A percentile compares a stretch with the other conserved stretches of the same genome.
phyloP scores from a whole-genome alignment of 2,113 vertebrate genomes.

The Fregata magnificens region DNA sequence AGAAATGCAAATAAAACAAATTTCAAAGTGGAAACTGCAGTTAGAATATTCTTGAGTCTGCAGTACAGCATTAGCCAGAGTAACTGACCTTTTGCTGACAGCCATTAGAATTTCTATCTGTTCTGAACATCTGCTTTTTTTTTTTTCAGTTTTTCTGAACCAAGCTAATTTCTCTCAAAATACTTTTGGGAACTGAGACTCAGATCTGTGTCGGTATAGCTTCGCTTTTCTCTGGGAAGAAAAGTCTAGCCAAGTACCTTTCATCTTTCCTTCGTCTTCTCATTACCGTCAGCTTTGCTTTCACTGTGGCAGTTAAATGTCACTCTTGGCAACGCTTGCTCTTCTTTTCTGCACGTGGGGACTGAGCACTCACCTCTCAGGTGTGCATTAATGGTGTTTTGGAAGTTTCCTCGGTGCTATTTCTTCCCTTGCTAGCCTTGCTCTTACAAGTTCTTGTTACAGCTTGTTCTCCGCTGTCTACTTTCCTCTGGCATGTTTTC shows the following conservation, averaged over 20 bases:
- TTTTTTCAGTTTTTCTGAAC: not conserved
- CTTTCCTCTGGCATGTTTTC: not conserved
- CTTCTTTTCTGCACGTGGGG: not conserved
- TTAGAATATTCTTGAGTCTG: not conserved
- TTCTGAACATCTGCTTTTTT: not conserved
- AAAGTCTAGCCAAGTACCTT: not conserved
- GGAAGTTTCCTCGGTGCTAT: not conserved
- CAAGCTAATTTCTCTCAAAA: not conserved
- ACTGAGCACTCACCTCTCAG: not conserved
- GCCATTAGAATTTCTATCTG: not conserved
- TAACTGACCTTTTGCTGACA: not conserved
- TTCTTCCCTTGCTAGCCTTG: not conserved
- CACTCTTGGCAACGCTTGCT: not conserved
- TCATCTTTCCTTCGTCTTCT: not conserved
- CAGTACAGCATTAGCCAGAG: not conserved
- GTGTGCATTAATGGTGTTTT: not conserved
- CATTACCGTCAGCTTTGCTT: not conserved
- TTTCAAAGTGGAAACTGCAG: not conserved
- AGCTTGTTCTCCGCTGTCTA: not conserved
- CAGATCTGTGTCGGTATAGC: not conserved
- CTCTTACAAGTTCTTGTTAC: not conserved
- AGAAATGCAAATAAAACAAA: slow-evolving; percentile 47
- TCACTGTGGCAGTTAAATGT: not conserved
- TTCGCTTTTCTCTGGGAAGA: not conserved
- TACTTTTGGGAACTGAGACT: not conserved